phyloP scores from a whole-genome alignment of 2,797 vertebrate genomes.

The Sebastes oblongus region DNA sequence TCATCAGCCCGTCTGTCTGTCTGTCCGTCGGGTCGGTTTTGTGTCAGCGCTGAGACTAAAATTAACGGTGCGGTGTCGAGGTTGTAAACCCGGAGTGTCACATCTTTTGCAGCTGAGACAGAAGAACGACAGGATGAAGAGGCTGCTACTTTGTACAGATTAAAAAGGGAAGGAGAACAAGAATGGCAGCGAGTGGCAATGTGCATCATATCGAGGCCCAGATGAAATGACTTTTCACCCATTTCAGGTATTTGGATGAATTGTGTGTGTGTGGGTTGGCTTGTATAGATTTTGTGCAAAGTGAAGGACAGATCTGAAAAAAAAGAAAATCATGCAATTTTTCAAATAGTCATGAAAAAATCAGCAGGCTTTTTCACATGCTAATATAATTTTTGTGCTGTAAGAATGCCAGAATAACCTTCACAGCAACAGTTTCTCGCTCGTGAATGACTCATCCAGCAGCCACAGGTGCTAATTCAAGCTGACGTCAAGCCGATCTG shows the following conservation, averaged over 20 bases:
- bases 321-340: background rate
- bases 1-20: conserved; percentile 16
- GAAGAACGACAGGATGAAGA: background rate
- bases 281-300: background rate
- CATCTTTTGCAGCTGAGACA: background rate
- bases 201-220: background rate
- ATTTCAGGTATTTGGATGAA: background rate
- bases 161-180: background rate
- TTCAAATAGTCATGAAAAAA: too few species aligned
- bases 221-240: background rate
- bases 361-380: too few species aligned
- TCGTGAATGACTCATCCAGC: conserved; percentile 3
- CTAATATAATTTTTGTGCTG: background rate
- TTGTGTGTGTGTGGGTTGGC: background rate
- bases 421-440: background rate
- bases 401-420: background rate
- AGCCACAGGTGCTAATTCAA: background rate
- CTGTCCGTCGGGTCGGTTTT: background rate
- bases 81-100: background rate
- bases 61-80: conserved; percentile 14
- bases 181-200: too few species aligned
- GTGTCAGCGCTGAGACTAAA: conserved; percentile 23
- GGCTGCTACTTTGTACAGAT: background rate
- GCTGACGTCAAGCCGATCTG: background rate
- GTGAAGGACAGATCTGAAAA: background rate